phyloP scores from a whole-genome alignment of 2,888 invertebrate genomes.

The Tinea trinotella region DNA sequence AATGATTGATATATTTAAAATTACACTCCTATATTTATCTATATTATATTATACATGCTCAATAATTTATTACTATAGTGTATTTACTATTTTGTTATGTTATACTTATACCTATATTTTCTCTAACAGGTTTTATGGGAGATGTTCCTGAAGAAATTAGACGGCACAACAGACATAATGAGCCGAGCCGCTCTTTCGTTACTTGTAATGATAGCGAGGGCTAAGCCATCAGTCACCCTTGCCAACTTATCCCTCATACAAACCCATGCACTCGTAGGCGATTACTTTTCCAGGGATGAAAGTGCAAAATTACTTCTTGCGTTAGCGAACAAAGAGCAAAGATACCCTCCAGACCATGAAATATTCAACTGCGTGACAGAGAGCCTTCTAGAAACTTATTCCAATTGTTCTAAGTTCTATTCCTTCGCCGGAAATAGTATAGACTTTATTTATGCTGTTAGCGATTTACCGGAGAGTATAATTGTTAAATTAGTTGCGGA shows the following conservation, averaged over 20 bases:
- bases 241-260: constrained; percentile 83
- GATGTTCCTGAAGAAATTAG: constrained; percentile 81
- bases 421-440: constrained; percentile 64
- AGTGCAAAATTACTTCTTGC: constrained; percentile 50
- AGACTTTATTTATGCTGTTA: constrained; percentile 69
- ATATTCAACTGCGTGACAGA: constrained; percentile 48
- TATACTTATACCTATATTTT: too few species aligned
- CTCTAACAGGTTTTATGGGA: constrained; percentile 84
- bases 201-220: constrained; percentile 79
- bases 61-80: too few species aligned
- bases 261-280: constrained; percentile 77
- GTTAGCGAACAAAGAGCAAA: constrained; percentile 45
- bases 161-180: constrained; percentile 78
- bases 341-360: constrained; percentile 51
- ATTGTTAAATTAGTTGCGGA: constrained; percentile 61
- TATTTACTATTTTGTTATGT: background rate
- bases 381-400: constrained; percentile 58
- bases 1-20: too few species aligned
- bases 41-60: too few species aligned
- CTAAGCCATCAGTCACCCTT: constrained; percentile 72
- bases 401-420: constrained; percentile 60
- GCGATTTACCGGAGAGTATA: constrained; percentile 70
- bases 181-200: constrained; percentile 82
- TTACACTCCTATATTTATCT: too few species aligned
- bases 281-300: constrained; percentile 48